phyloP scores from a whole-genome alignment of 2,113 vertebrate genomes.

The Pseudolaguvia tuberculata region DNA sequence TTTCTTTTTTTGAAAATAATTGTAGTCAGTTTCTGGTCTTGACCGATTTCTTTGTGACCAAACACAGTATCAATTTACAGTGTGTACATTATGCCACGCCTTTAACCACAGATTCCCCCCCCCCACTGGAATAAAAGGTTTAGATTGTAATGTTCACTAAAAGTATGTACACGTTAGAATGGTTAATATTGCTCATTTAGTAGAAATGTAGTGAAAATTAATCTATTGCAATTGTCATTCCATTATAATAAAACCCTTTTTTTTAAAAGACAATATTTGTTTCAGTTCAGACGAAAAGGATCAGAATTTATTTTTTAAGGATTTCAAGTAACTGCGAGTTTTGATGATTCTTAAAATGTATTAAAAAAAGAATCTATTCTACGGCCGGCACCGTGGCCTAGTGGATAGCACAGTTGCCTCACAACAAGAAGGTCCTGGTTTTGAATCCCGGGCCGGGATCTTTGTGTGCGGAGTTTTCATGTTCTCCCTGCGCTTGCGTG shows the following conservation, averaged over 20 bases:
- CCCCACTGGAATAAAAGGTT: not conserved
- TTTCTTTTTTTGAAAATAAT: not conserved
- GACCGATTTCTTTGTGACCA: not conserved
- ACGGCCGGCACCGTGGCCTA: no score
- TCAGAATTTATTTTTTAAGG: no score
- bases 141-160: conserved; percentile 3
- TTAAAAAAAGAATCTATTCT: no score
- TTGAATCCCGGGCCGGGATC: no score
- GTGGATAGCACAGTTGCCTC: no score
- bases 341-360: no score
- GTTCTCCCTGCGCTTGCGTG: no score
- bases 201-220: conserved; percentile 22
- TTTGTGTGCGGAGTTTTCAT: no score
- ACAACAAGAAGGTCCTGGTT: no score
- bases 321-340: no score
- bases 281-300: no score
- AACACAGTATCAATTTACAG: not conserved
- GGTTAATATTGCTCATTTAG: conserved; percentile 13
- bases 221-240: conserved; percentile 7
- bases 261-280: no score
- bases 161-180: conserved; percentile 6
- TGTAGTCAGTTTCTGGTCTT: not conserved
- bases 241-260: not conserved
- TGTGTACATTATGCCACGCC: not conserved
- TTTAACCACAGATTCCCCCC: not conserved